A percentile compares a stretch with the other conserved stretches of the same genome.
Evolutionary conservation across 2,113 vertebrate species (phyloP).

Genomic region (Syngnathus floridae): DNA sequence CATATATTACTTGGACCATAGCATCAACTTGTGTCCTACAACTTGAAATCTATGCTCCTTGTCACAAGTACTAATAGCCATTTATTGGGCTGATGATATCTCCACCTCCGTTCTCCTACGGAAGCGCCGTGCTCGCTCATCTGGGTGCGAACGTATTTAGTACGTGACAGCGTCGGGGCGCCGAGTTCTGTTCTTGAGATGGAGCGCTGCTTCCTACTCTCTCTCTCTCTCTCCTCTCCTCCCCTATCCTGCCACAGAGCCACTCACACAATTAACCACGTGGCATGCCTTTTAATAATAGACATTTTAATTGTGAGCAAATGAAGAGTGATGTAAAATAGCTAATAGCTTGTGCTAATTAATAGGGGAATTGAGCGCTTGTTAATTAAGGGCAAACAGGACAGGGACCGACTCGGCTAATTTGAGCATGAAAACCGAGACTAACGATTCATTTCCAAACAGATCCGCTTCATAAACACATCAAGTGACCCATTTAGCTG

Average conservation of each 20-base stretch:
- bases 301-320: slow-evolving; percentile 84
- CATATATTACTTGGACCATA: not conserved
- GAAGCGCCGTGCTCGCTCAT: slow-evolving; percentile 17
- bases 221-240: slow-evolving; percentile 20
- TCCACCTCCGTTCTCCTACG: slow-evolving; percentile 14
- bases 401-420: slow-evolving; percentile 78
- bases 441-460: slow-evolving; percentile 82
- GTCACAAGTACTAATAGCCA: not conserved
- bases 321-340: slow-evolving; percentile 86
- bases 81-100: slow-evolving; percentile 1
- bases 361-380: slow-evolving; percentile 82
- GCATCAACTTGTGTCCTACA: slow-evolving; percentile 1
- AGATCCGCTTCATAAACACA: slow-evolving; percentile 75
- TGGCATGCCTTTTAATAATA: slow-evolving; percentile 82
- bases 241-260: slow-evolving; percentile 54
- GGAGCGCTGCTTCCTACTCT: slow-evolving; percentile 28
- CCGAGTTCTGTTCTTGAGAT: slow-evolving; percentile 27
- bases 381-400: slow-evolving; percentile 94
- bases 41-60: slow-evolving; percentile 1
- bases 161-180: slow-evolving; percentile 20
- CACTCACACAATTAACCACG: slow-evolving; percentile 77
- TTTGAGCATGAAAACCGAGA: slow-evolving; percentile 82
- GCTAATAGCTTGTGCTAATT: slow-evolving; percentile 86
- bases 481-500: slow-evolving; percentile 40
- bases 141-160: slow-evolving; percentile 17